phyloP scores from a whole-genome alignment of 2,113 vertebrate genomes.

The Rhabdornis inornatus region DNA sequence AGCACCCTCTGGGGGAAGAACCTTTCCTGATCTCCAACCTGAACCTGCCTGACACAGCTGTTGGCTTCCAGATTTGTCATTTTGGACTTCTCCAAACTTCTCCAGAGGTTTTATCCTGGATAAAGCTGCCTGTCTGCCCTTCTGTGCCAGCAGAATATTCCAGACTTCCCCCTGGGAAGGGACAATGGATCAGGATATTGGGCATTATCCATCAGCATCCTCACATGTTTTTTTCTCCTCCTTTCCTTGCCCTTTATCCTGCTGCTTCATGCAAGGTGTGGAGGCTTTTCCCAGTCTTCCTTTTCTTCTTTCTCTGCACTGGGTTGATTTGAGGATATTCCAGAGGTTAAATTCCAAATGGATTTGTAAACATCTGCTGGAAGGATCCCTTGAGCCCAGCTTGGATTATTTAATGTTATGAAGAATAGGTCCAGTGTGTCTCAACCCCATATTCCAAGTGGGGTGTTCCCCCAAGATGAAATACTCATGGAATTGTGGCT shows the following conservation, averaged over 20 bases:
- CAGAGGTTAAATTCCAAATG: neutral
- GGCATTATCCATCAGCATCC: accelerated
- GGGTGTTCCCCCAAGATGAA: neutral
- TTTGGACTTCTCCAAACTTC: neutral
- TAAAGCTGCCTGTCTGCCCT: neutral
- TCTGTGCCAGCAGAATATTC: neutral
- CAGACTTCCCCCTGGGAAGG: neutral
- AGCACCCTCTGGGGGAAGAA: neutral
- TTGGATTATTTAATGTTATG: accelerated
- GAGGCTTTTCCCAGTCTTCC: neutral
- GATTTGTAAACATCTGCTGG: neutral
- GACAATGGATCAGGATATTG: accelerated
- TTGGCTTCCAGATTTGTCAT: neutral
- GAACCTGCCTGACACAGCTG: accelerated
- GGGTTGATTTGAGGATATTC: neutral
- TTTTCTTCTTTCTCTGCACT: neutral
- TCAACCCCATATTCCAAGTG: neutral
- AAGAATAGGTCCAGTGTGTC: neutral
- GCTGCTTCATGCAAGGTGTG: neutral
- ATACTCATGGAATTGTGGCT: neutral
- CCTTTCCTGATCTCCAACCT: accelerated
- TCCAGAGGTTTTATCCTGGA: neutral
- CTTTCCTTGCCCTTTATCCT: neutral
- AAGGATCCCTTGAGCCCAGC: neutral
- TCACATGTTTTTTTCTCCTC: neutral